Evolutionary conservation across 2,113 vertebrate genomes (phyloP).

Genomic region (Glaucidium brasilianum): DNA sequence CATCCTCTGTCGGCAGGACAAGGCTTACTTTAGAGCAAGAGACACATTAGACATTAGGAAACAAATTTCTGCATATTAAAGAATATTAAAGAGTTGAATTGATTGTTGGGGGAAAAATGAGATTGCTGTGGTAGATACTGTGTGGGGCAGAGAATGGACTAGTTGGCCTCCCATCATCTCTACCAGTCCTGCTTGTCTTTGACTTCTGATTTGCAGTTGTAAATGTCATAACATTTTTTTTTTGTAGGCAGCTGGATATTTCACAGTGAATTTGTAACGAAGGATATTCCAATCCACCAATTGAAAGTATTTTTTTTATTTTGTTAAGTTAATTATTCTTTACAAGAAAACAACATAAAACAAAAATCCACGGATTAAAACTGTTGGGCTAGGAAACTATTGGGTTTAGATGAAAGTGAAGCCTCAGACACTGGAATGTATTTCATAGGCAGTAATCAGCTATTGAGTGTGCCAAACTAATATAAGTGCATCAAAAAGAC

Average conservation of each 20-base stretch:
- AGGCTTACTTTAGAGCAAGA: background rate
- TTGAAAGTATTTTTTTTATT: background rate
- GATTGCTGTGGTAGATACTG: background rate
- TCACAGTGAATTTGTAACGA: background rate
- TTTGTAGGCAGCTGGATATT: background rate
- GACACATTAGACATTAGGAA: background rate
- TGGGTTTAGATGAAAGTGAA: background rate
- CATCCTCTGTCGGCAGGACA: background rate
- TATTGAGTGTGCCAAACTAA: background rate
- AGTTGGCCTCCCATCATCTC: background rate
- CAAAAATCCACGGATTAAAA: background rate
- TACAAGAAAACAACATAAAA: background rate
- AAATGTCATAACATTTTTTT: background rate
- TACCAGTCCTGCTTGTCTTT: background rate
- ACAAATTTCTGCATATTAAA: background rate
- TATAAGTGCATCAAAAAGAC: background rate
- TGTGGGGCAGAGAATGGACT: background rate
- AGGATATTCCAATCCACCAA: background rate
- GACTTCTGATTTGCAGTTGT: background rate
- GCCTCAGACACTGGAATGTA: background rate
- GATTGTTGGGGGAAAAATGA: background rate
- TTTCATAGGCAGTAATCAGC: constrained; percentile 4
- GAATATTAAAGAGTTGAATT: background rate
- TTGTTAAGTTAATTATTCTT: background rate
- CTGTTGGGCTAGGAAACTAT: background rate